Evolutionary conservation across 2,888 invertebrate species (phyloP), one percentile per base, ranked within the genome.

Genomic region (Metellina segmentata): DNA sequence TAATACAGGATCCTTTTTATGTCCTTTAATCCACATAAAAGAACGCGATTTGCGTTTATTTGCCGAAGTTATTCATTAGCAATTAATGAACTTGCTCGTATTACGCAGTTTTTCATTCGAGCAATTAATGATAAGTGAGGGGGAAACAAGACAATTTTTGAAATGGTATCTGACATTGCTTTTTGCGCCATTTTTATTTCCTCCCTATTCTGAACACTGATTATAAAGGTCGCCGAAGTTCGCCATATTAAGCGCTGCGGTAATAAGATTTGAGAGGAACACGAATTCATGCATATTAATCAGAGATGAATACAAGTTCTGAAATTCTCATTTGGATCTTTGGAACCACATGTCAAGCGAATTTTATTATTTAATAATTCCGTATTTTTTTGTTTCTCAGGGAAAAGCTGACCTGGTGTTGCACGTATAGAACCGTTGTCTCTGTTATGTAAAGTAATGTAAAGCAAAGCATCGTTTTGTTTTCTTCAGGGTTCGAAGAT

Each of bases 51-150:
- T 71, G 48, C 82, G 75, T 86, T 70, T 77, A 86, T 86, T 86
- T 86, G 70, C 51, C 69, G 70, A 69, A 86, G 85, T 86, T 78
- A 86, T 86, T 86, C 85, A 86, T 86, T 78, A 86, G 78, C 69
- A 78, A 86, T 86, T 86, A 86, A 86, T 86, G 85, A 86, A 86
- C 69, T 86, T 70, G 69, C 61, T 78, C 70, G 61, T 20, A 85
- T 85, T 86, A 70, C 78, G 19, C 13, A 51, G 53, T 86, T 86
- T 86, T 86, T 82, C 78, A 86, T 78, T 78, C 70, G 19, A 70
- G 78, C 85, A 86, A 86, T 86, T 86, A 86, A 86, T 86, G 69
- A 86, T 86, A 86, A 86, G 78, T 86, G 77, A 51, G 78, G 49
- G 48, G 78, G 51, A 78, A 85, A 49, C n/a, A 78, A 49, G 85